Evolutionary conservation across 2,113 vertebrate genomes (phyloP).

Genomic region (Phalacrocorax carbo): DNA sequence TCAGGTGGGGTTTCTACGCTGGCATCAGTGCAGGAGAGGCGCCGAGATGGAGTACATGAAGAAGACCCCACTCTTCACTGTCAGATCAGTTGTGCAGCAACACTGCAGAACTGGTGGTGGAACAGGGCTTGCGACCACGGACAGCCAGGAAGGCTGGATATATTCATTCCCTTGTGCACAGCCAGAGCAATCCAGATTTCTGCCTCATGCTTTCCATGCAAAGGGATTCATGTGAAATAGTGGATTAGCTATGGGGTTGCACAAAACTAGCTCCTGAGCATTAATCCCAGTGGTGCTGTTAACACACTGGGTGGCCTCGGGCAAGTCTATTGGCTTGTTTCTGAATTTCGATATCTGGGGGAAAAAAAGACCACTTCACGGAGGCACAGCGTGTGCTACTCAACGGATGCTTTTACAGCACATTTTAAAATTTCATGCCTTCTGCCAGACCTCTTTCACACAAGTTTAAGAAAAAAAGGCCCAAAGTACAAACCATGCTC

Average conservation of each 20-base stretch:
- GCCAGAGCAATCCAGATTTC: background rate
- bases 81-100: background rate
- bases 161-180: background rate
- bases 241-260: background rate
- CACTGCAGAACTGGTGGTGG: background rate
- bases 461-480: background rate
- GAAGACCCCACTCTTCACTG: background rate
- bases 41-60: background rate
- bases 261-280: background rate
- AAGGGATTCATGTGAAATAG: background rate
- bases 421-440: background rate
- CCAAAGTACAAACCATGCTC: background rate
- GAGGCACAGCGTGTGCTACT: background rate
- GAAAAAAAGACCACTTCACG: background rate
- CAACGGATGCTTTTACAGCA: background rate
- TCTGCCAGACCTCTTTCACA: background rate
- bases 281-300: background rate
- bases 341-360: background rate
- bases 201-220: background rate
- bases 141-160: background rate
- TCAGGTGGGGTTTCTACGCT: background rate
- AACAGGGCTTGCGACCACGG: background rate
- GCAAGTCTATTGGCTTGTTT: background rate
- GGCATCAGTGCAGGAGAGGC: background rate
- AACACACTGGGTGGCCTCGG: rapidly evolving